Evolutionary conservation across 2,113 vertebrate species (phyloP), one percentile per base, ranked within the genome.

Genomic region (Regulus satrapa): DNA sequence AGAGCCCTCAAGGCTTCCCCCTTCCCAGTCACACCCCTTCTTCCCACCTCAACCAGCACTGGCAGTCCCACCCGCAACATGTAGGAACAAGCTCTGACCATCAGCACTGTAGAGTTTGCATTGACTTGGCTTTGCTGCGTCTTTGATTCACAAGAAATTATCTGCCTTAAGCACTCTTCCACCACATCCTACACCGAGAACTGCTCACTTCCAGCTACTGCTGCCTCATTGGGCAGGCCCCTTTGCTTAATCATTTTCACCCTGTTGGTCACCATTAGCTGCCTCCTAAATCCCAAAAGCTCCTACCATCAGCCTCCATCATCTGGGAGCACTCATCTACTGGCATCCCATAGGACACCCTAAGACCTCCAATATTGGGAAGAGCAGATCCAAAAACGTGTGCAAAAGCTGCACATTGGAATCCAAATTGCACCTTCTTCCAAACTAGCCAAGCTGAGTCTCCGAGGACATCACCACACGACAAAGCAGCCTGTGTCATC

Each of bases 1-100:
- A 51, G 49, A 80, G 18, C 3, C 4, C 20, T 9, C 38, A 59
- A 59, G 32, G 24, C 26, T 81, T 61, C n/a, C 20, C 19, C 18
- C 12, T 45, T 64, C 11, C 58, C 13, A 6, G 3, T 28, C 29
- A 59, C 8, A 15, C 15, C 25, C 7, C 13, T 28, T 32, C 61
- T 54, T 77, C 51, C 38, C 49, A 68, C 16, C 24, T 29, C 43
- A 23, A 31, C 29, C 40, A 58, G 64, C 29, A 19, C 34, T 45
- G 54, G 19, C 25, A 76, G 54, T 20, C 10, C 25, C 79, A 73
- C 38, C 43, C 0, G 0, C 6, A 52, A 21, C 31, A 52, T 0
- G 0, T 1, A 8, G 12, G 38, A 18, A n/a, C 36, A 68, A 48
- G 31, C 11, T 48, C 58, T 80, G 75, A 56, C 41, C 32, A 32